Base-by-base conservation (phyloP, 2,888 invertebrate genomes). In the Harpagoxenus sublaevis region DNA sequence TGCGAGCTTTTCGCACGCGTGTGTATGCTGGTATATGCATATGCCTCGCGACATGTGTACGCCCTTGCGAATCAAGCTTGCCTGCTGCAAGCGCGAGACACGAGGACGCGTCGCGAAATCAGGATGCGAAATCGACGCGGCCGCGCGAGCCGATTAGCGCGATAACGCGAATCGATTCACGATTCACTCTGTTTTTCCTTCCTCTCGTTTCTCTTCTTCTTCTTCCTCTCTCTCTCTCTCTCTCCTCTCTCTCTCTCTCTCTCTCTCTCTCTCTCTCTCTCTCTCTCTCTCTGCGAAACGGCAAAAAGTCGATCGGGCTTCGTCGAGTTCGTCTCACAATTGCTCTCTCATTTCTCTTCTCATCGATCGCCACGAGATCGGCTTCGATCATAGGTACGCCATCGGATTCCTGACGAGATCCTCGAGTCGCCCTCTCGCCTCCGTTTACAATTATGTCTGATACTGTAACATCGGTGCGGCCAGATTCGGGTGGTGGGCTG, bases 401-500 rank as follows among this genome's bases (percentile, higher is more conserved):
- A 51, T 48, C 71, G 23, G 42, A 73, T 39, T 81, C 28, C 48
- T 73, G 73, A 82, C 68, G 85, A 85, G 84, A 78, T 81, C 83
- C 86, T 86, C 85, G 85, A 87, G 90, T 89, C 87, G 63, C 78
- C 75, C 63, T 73, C 71, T 65, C 71, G 39, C 75, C 63, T 83
- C 86, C 84, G 91, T 92, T 92, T 93, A 94, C 93, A 94, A 98
- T 98, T 98, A 98, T 97, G 98, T 98, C 96, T 99, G 99, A 96
- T 99, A 99, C 95, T 99, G 99, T 91, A 99, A 96, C 98, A 99
- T 99, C 84, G 99, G 99, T 92, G 99, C 98, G 84, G 98, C 97
- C 94, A 99, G 97, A 96, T 99, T 99, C 91, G 99, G 98, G 95
- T 99, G 98, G 95, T 99, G 98, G 78, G 98, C 98, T 94, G 98